These are phyloP conservation scores for Drosophila imparisetae DNA, from an alignment of 2,888 invertebrate genomes.

Conservation along the genomic window DNA sequence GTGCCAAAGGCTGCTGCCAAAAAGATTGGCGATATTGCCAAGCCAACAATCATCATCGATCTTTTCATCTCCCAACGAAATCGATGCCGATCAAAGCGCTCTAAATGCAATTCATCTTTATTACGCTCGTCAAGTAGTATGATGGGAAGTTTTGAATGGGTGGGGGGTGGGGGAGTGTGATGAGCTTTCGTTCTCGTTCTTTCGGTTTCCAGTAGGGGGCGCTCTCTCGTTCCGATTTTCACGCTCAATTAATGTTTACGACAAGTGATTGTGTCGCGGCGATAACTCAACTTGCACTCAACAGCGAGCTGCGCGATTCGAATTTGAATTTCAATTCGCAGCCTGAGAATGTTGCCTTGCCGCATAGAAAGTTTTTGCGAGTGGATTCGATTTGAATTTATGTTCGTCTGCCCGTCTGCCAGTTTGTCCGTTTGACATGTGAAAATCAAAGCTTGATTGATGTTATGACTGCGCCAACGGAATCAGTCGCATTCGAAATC, in stretches of 20 bases:
- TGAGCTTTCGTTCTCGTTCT: constrained; percentile 27
- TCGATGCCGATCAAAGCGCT: constrained; percentile 46
- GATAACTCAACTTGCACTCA: constrained; percentile 55
- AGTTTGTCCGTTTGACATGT: constrained; percentile 68
- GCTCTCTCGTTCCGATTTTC: constrained; percentile 50
- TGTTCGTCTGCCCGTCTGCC: constrained; percentile 40
- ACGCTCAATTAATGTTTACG: constrained; percentile 78
- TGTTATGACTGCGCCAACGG: constrained; percentile 69
- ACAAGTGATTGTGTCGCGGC: constrained; percentile 80
- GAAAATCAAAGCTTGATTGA: constrained; percentile 80
- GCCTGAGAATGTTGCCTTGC: constrained; percentile 59
- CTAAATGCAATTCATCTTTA: constrained; percentile 68
- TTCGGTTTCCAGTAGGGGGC: not conserved
- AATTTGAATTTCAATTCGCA: constrained; percentile 22
- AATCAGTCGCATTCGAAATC: constrained; percentile 53
- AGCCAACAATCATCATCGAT: constrained; percentile 30
- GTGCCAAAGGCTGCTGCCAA: constrained; percentile 79
- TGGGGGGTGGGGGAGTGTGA: not conserved
- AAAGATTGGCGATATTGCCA: constrained; percentile 43
- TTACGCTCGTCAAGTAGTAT: constrained; percentile 30
- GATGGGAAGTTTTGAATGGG: not conserved
- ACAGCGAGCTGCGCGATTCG: constrained; percentile 23
- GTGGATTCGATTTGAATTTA: constrained; percentile 72
- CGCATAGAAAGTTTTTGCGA: constrained; percentile 61
- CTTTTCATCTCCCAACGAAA: constrained; percentile 56